phyloP scores from a whole-genome alignment of 2,797 vertebrate genomes.

The Artibeus lituratus region DNA sequence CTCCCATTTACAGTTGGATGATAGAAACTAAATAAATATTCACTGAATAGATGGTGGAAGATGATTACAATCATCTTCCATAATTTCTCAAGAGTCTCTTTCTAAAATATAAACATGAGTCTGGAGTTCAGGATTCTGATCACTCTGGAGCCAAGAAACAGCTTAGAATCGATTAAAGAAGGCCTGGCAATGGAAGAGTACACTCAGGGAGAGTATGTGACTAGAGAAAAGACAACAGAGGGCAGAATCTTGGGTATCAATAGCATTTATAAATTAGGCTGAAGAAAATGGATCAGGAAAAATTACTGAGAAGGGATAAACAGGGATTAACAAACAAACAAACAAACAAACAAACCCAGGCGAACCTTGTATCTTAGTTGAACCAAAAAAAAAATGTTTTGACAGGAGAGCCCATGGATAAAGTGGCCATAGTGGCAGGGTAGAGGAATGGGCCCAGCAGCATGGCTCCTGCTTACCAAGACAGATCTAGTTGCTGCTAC shows the following conservation, averaged over 20 bases:
- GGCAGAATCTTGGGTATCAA: not conserved
- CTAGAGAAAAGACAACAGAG: not conserved
- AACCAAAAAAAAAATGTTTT: not conserved
- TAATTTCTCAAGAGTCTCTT: not conserved
- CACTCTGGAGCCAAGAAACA: not conserved
- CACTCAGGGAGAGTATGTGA: not conserved
- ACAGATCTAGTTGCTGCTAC: not conserved
- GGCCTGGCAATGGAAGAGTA: not conserved
- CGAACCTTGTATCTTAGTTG: not conserved
- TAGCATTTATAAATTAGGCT: not conserved
- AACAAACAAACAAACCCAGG: too few relatives aligned
- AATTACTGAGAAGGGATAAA: not conserved
- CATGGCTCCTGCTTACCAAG: not conserved
- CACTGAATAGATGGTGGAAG: not conserved
- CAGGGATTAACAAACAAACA: not conserved
- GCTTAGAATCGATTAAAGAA: not conserved
- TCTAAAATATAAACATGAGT: not conserved
- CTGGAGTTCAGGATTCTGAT: not conserved
- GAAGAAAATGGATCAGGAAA: not conserved
- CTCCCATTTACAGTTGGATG: not conserved
- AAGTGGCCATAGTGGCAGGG: not conserved
- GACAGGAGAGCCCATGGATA: not conserved
- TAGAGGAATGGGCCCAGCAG: not conserved
- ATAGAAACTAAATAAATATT: constrained; percentile 23
- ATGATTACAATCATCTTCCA: not conserved